phyloP scores from a whole-genome alignment of 1,140 invertebrate genomes.

The Drosophila auraria region DNA sequence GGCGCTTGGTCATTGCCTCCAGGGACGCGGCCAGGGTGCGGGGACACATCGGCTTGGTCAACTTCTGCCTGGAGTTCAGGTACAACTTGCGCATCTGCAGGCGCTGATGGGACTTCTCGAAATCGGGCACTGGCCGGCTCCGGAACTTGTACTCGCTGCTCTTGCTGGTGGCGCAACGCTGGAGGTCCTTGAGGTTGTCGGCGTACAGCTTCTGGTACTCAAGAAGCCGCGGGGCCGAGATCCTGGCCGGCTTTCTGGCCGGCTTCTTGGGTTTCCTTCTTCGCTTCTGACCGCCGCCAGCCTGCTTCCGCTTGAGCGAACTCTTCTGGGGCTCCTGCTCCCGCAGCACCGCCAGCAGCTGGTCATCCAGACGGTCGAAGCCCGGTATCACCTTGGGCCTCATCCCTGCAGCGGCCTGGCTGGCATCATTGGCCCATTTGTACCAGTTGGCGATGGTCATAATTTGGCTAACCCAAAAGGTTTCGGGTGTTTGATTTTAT shows the following conservation, averaged over 20 bases:
- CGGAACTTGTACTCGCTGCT: slow-evolving; percentile 17
- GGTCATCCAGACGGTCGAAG: slow-evolving; percentile 22
- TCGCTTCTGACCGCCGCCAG: slow-evolving; percentile 36
- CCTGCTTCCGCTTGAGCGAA: slow-evolving; percentile 41
- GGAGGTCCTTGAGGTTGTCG: not conserved
- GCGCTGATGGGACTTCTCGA: slow-evolving; percentile 30
- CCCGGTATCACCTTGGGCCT: slow-evolving; percentile 9
- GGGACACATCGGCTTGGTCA: slow-evolving; percentile 44
- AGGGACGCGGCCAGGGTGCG: slow-evolving; percentile 35
- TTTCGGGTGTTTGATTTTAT: not conserved
- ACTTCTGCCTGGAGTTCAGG: not conserved
- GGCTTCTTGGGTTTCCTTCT: not conserved
- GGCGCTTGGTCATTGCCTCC: slow-evolving; percentile 1
- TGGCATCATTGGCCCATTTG: slow-evolving; percentile 2
- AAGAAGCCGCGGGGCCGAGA: not conserved
- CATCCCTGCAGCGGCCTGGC: not conserved
- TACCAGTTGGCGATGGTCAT: slow-evolving; percentile 44
- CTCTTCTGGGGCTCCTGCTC: slow-evolving; percentile 17
- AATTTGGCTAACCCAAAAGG: slow-evolving; percentile 9
- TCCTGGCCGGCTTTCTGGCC: not conserved
- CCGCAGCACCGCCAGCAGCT: slow-evolving; percentile 20
- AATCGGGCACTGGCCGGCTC: slow-evolving; percentile 57
- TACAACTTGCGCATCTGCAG: slow-evolving; percentile 19
- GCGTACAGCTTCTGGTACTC: slow-evolving; percentile 34
- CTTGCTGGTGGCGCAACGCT: not conserved